Evolutionary conservation across 2,797 vertebrate species (phyloP).

Genomic region (Myotis vivesi): DNA sequence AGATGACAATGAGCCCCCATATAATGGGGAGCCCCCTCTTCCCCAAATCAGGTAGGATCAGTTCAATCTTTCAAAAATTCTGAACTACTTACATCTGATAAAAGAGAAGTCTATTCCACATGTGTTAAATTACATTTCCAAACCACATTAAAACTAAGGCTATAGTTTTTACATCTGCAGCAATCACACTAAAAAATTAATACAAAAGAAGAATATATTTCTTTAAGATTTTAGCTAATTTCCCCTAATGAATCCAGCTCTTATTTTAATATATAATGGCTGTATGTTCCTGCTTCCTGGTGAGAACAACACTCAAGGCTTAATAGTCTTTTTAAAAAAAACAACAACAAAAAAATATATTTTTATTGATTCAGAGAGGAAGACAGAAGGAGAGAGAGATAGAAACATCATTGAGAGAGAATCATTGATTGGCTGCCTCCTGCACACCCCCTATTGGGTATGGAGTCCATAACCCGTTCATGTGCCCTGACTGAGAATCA

Average conservation of each 20-base stretch:
- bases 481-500: no score
- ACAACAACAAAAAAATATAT: no score
- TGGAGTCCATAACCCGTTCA: no score
- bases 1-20: neutral
- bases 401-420: no score
- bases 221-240: neutral
- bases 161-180: neutral
- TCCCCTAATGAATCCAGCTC: neutral
- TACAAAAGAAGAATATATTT: neutral
- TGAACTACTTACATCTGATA: neutral
- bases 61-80: neutral
- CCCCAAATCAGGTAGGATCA: neutral
- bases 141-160: neutral
- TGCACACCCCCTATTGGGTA: no score
- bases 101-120: neutral
- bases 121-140: neutral
- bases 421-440: no score
- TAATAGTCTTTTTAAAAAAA: no score
- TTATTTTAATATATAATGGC: neutral
- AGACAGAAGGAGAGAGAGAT: no score
- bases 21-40: neutral
- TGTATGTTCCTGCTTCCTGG: accelerated
- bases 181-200: constrained; percentile 17
- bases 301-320: neutral
- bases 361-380: no score